Evolutionary conservation across 2,797 vertebrate species (phyloP), one percentile per base, ranked within the genome.

Genomic region (Serranus cabrilla): DNA sequence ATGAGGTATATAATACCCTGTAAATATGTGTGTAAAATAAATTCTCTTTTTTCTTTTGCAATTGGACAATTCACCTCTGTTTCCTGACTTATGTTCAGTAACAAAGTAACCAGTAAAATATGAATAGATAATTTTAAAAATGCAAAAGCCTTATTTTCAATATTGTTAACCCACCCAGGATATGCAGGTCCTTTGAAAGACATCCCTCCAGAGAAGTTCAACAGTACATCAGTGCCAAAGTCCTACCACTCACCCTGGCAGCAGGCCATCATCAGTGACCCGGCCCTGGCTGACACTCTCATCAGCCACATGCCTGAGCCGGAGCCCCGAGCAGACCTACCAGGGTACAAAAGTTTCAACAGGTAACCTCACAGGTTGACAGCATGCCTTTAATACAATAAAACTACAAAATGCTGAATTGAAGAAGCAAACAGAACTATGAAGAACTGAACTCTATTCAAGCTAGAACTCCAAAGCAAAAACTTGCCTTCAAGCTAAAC

Each of bases 171-270:
- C 52, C 61, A 21, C 40, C 34, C 72, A 99, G 98, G 98, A 42
- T 98, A 98, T 46, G 95, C 95, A 56, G 96, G 96, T 89, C 97
- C 97, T 78, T 82, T 99, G 91, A 98, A 98, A 93, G 96, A 97
- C 90, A 90, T 98, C 86, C 97, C 97, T 77, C 95, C 95, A 34
- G 98, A 99, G 87, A 97, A 94, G 91, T 98, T 99, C 92, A 99
- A 99, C 94, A 94, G 92, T 52, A 98, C 97, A 23, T 95, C 96
- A 13, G 92, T 99, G 75, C 98, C 98, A 18, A 98, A 96, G 83
- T 97, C 97, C 71, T 99, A 99, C 87, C 96, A 95, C 78, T 99
- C 97, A 13, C 98, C 98, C 11, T 99, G 98, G 98, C 95, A 97
- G 83, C 97, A 97, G 90, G 97, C 97, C 78, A 96, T 98, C 65